Percentiles rank a stretch among this genome's conserved stretches.
These are phyloP conservation scores for Odocoileus hemionus DNA, from an alignment of 2,113 vertebrate species.

Conservation along the genomic window DNA sequence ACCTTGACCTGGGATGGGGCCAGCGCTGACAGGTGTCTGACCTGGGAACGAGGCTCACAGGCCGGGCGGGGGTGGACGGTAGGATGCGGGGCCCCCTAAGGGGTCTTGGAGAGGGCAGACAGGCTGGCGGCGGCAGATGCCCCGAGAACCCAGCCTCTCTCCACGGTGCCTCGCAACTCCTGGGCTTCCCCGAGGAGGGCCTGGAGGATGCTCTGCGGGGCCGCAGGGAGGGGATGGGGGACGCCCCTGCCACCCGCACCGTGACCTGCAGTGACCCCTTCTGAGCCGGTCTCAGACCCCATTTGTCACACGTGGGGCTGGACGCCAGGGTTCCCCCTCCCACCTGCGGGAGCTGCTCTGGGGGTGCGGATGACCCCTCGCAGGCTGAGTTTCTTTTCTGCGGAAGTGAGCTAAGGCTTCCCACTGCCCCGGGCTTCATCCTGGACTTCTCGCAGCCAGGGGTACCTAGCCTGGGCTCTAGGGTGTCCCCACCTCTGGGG, in stretches of 20 bases:
- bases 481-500: background rate
- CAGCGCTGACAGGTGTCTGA: background rate
- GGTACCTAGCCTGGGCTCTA: background rate
- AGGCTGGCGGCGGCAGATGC: background rate
- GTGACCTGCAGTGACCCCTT: background rate
- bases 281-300: background rate
- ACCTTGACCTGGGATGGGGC: background rate
- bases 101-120: background rate
- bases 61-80: background rate
- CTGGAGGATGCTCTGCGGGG: background rate
- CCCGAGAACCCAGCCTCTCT: accelerated
- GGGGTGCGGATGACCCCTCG: accelerated
- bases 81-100: background rate
- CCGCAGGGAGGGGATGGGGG: too few relatives aligned
- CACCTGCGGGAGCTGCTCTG: accelerated
- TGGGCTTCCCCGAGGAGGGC: background rate
- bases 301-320: accelerated
- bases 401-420: accelerated
- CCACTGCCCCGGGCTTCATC: background rate
- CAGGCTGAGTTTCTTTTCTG: background rate
- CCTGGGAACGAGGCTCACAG: background rate
- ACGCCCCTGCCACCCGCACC: accelerated
- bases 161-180: accelerated
- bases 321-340: background rate
- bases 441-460: background rate